Conservation (phyloP, 1,140 invertebrate genomes). For the Cydia pomonella region DNA sequence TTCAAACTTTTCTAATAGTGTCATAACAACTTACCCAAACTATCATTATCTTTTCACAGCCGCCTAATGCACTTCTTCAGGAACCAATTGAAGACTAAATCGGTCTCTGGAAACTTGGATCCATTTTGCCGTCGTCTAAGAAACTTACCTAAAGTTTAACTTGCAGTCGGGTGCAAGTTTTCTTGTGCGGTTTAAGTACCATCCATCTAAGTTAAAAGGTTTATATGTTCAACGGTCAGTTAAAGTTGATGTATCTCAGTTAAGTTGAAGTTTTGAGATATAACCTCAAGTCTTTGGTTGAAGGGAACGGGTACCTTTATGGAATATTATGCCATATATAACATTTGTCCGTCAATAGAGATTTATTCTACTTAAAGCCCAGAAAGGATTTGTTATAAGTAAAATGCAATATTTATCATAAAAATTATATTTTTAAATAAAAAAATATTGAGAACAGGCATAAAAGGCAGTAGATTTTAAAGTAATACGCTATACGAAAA, state of each 20-base stretch:
- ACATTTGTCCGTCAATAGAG: not conserved
- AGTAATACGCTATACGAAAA: slow-evolving; percentile 52
- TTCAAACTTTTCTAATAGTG: not conserved
- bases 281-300: not conserved
- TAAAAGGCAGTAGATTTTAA: slow-evolving; percentile 66
- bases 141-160: not conserved
- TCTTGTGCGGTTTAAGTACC: slow-evolving; percentile 15
- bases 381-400: slow-evolving; percentile 38
- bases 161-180: slow-evolving; percentile 8
- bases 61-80: slow-evolving; percentile 5
- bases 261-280: not conserved
- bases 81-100: slow-evolving; percentile 19
- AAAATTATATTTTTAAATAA: slow-evolving; percentile 76
- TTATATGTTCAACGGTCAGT: slow-evolving; percentile 2
- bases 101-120: slow-evolving; percentile 9
- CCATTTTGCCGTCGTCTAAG: slow-evolving; percentile 23
- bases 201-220: slow-evolving; percentile 28
- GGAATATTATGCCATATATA: not conserved
- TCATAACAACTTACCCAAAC: slow-evolving; percentile 11
- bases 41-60: slow-evolving; percentile 17
- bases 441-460: slow-evolving; percentile 63
- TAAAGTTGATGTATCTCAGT: slow-evolving; percentile 19
- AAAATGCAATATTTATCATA: slow-evolving; percentile 52
- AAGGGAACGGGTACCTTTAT: not conserved
- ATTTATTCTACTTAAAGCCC: too few relatives aligned